A percentile compares a stretch with the other conserved stretches of the same genome.
These are phyloP conservation scores for Ectobius pallidus DNA, from an alignment of 2,888 invertebrate species.

Conservation along the genomic window DNA sequence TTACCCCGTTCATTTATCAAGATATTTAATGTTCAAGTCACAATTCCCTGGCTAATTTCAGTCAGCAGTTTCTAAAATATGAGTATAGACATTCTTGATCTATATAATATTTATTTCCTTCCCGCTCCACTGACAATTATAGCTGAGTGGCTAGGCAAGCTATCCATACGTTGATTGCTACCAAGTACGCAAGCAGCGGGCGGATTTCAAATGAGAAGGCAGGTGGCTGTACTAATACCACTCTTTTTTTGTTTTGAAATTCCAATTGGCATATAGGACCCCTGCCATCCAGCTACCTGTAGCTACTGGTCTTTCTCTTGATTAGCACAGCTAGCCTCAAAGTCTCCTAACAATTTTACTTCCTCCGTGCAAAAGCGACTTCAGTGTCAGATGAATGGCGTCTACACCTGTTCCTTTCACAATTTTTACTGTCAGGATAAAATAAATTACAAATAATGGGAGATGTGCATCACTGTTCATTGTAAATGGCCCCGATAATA, in stretches of 20 bases:
- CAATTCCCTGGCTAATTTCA: no score
- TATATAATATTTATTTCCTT: slow-evolving; percentile 8
- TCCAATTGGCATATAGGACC: slow-evolving; percentile 27
- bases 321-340: slow-evolving; percentile 16
- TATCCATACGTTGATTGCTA: slow-evolving; percentile 23
- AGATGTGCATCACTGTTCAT: no score
- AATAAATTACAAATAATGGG: no score
- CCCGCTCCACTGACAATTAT: neutral
- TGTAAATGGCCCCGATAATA: no score
- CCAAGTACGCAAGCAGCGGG: neutral
- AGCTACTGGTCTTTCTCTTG: slow-evolving; percentile 37
- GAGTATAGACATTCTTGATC: slow-evolving; percentile 2
- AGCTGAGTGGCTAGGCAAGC: neutral
- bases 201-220: slow-evolving; percentile 22
- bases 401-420: no score
- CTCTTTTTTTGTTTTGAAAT: slow-evolving; percentile 17
- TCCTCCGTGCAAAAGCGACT: neutral
- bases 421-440: no score
- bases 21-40: no score
- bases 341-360: slow-evolving; percentile 8
- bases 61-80: no score
- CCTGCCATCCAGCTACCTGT: slow-evolving; percentile 15
- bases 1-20: no score
- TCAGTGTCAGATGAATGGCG: neutral
- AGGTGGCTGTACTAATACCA: neutral